Evolutionary conservation across 2,113 vertebrate species (phyloP), one percentile per base, ranked within the genome.

Genomic region (Podilymbus podiceps): DNA sequence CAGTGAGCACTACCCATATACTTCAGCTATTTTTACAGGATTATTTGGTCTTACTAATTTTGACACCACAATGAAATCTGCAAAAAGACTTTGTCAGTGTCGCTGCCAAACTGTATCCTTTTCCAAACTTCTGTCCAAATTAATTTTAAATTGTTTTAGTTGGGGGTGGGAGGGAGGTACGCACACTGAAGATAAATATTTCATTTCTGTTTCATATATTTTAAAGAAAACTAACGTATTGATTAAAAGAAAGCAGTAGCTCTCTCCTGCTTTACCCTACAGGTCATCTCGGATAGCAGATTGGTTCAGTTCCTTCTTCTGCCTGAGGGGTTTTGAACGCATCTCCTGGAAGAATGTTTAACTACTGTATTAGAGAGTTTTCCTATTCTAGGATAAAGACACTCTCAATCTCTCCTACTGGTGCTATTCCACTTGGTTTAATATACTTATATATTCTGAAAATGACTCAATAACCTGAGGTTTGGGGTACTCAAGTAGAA

Each of bases 1-100:
- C 97, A 96, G 76, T 89, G 91, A 97, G 91, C 88, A 95, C 50
- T 73, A 81, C 47, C 75, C 33, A 18, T 86, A 91, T n/a, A 91
- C 94, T 77, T 92, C 91, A 33, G 15, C 60, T 56, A 47, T 56
- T 90, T 95, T 90, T 94, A 59, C 90, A 89, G 52, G 56, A 68
- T 52, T 91, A 89, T 93, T 94, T 80, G 88, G 52, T 90, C 76
- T 92, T 76, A 93, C 40, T 75, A 25, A n/a, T 92, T 91, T 76
- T 93, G 40, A 89, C 79, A 47, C 62, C 42, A 53, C 87, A 86
- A 96, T 82, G 31, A 95, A 71, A 85, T 64, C 84, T 93, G 3
- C 67, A 89, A 91, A 89, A 81, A 91, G 46, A 76, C 33, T 72
- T 66, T 28, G n/a, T 46, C 49, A 76, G 30, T 24, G 9, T 66